Conservation (phyloP, 2,888 invertebrate species). For the Gnatocerus cornutus region DNA sequence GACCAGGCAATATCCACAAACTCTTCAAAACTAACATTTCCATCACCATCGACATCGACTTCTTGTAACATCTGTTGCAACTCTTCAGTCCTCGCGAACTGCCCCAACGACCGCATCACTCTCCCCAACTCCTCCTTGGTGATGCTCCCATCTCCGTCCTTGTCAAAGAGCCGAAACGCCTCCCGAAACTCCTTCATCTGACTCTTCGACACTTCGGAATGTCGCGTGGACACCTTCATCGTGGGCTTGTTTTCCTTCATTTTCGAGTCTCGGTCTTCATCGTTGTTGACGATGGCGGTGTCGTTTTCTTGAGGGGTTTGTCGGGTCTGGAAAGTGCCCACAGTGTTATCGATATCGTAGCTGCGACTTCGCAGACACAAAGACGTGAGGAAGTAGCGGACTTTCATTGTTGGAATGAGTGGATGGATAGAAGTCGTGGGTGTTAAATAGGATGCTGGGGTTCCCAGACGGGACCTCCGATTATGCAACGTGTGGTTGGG, state of each 20-base stretch:
- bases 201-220: conserved; percentile 76
- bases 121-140: conserved; percentile 90
- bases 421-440: neutral
- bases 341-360: conserved; percentile 16
- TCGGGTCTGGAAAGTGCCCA: conserved; percentile 60
- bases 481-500: neutral
- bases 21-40: conserved; percentile 91
- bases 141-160: conserved; percentile 90
- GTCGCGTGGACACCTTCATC: conserved; percentile 61
- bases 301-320: conserved; percentile 61
- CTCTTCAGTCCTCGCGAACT: conserved; percentile 90
- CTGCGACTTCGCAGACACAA: conserved; percentile 21
- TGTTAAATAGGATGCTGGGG: conserved; percentile 16
- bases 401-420: conserved; percentile 13
- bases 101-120: conserved; percentile 89
- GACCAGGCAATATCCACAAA: conserved; percentile 83
- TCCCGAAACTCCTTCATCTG: conserved; percentile 93
- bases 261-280: conserved; percentile 33
- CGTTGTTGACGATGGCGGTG: conserved; percentile 45
- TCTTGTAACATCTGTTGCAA: conserved; percentile 90
- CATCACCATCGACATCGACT: conserved; percentile 78
- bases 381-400: conserved; percentile 9
- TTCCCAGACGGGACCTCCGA: conserved; percentile 13
- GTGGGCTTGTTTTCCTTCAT: conserved; percentile 39
- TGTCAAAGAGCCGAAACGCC: conserved; percentile 90